Conservation (phyloP, 2,797 vertebrate genomes). For the Myotis vivesi region DNA sequence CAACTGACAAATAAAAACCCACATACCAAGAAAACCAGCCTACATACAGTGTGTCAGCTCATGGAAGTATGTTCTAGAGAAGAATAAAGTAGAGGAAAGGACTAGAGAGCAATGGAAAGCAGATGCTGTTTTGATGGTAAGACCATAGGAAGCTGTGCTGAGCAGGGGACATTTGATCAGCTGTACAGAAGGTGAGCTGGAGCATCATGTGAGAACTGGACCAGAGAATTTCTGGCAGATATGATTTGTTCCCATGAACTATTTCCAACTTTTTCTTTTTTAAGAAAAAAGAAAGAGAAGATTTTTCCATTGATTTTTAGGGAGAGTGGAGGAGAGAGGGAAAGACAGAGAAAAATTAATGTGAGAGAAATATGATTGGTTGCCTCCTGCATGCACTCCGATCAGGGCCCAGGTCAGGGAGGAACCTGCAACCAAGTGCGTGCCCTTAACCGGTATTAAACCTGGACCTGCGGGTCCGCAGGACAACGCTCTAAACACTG, state of each 20-base stretch:
- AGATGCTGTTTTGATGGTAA: neutral
- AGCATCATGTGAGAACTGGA: neutral
- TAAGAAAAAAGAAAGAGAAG: too few species aligned
- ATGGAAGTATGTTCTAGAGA: neutral
- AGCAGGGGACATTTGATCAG: neutral
- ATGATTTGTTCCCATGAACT: neutral
- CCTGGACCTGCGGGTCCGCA: too few species aligned
- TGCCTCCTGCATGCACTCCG: too few species aligned
- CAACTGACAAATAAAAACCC: neutral
- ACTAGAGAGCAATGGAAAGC: neutral
- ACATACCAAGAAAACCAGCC: too few species aligned
- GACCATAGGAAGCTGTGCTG: neutral
- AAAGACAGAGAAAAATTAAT: too few species aligned
- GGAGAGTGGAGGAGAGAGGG: too few species aligned
- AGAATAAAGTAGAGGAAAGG: neutral
- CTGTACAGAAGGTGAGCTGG: neutral
- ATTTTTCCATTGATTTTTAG: too few species aligned
- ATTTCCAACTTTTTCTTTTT: neutral
- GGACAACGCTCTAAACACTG: too few species aligned
- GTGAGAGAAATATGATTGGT: too few species aligned
- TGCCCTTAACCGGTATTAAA: too few species aligned
- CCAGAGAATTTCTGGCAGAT: neutral
- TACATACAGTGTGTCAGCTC: neutral
- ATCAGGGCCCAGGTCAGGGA: too few species aligned
- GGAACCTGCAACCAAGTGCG: too few species aligned